Conservation (phyloP, 2,113 vertebrate genomes). For the Xenus cinereus region DNA sequence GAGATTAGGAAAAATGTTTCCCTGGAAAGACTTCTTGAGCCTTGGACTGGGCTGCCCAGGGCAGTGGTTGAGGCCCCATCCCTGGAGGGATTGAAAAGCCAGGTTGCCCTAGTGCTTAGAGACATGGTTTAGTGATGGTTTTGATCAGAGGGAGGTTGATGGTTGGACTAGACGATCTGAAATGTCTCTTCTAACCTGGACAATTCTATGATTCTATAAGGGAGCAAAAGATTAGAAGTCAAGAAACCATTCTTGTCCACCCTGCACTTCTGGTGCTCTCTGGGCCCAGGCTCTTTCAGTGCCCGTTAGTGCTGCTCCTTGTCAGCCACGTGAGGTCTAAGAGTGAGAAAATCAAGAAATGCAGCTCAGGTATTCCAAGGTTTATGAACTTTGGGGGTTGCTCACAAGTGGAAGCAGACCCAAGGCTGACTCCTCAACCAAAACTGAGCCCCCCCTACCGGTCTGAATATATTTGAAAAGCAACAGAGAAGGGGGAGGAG, state of each 20-base stretch:
- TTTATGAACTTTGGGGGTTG: background rate
- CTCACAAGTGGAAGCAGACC: background rate
- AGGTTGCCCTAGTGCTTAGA: too few relatives aligned
- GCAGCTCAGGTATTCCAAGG: background rate
- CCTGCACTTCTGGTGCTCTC: background rate
- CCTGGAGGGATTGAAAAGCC: too few relatives aligned
- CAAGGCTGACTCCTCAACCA: background rate
- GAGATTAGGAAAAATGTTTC: too few relatives aligned
- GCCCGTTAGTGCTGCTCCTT: background rate
- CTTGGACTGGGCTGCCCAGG: too few relatives aligned
- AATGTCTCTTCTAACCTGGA: too few relatives aligned
- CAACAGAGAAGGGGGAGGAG: background rate
- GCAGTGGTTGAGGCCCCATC: too few relatives aligned
- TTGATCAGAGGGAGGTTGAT: too few relatives aligned
- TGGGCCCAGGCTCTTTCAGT: background rate
- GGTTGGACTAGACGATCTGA: too few relatives aligned
- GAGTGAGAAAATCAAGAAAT: background rate
- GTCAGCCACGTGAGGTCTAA: background rate
- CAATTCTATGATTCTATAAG: background rate
- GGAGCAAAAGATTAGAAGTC: background rate
- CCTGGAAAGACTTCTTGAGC: too few relatives aligned
- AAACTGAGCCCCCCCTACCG: accelerated
- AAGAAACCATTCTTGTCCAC: background rate
- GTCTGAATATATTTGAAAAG: background rate
- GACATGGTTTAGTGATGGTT: too few relatives aligned